phyloP scores from a whole-genome alignment of 1,140 invertebrate genomes.

The Glossosoma conforme region DNA sequence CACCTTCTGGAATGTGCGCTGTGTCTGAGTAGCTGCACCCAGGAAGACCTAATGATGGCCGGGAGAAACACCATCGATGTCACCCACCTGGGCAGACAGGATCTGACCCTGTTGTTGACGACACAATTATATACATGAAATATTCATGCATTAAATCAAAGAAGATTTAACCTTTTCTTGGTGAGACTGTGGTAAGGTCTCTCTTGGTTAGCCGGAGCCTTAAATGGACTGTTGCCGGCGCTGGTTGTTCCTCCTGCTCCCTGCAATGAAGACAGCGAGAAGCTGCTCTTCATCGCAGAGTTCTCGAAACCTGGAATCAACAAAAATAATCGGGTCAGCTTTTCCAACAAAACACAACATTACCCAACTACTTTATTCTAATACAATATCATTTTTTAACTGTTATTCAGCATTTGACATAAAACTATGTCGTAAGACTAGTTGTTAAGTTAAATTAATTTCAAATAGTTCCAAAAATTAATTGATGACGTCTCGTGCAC shows the following conservation, averaged over 20 bases:
- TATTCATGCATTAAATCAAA: no score
- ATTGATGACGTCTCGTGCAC: no score
- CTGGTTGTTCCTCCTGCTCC: conserved; percentile 36
- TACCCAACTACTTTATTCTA: no score
- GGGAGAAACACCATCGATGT: no score
- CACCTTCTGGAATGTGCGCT: no score
- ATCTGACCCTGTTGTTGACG: no score
- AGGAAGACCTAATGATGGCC: no score
- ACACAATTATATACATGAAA: no score
- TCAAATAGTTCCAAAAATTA: background rate
- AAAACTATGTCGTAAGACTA: background rate
- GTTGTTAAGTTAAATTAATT: background rate
- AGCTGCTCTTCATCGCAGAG: conserved; percentile 54
- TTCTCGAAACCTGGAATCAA: conserved; percentile 51
- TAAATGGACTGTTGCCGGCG: conserved; percentile 25
- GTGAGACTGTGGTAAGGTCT: conserved; percentile 50
- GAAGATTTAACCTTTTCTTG: conserved; percentile 40
- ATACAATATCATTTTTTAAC: no score
- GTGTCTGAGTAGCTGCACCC: no score
- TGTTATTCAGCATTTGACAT: no score
- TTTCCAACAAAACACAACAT: background rate
- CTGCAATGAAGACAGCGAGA: conserved; percentile 52
- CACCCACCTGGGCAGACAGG: no score
- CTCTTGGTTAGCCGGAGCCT: conserved; percentile 37
- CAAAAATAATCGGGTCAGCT: background rate